phyloP scores from a whole-genome alignment of 2,888 invertebrate genomes.

The Embidobia sp. region DNA sequence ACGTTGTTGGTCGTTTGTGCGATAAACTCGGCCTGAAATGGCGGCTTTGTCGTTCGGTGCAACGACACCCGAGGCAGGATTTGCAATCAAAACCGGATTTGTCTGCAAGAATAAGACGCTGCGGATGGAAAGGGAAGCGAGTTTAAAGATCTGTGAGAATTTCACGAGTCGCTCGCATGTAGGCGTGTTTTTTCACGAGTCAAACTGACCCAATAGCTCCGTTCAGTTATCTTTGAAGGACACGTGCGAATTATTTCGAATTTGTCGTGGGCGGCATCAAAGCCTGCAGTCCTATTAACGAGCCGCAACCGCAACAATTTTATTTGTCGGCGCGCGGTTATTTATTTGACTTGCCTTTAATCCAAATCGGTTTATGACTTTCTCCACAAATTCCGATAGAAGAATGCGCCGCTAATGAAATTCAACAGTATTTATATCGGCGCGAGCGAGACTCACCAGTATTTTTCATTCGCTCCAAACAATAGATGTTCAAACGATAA shows the following conservation, averaged over 20 bases:
- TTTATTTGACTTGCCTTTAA: conserved; percentile 28
- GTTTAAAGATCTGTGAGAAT: conserved; percentile 63
- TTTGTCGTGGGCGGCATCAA: conserved; percentile 32
- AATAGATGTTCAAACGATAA: conserved; percentile 73
- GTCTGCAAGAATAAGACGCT: conserved; percentile 47
- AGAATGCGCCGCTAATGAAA: conserved; percentile 39
- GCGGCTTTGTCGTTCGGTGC: conserved; percentile 49
- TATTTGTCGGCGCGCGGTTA: conserved; percentile 20
- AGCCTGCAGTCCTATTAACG: conserved; percentile 30
- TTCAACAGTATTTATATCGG: conserved; percentile 47
- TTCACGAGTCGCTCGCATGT: conserved; percentile 48
- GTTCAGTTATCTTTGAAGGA: conserved; percentile 25
- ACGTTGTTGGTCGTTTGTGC: conserved; percentile 33
- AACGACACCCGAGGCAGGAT: conserved; percentile 45
- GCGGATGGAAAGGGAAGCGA: conserved; percentile 1
- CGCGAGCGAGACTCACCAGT: conserved; percentile 59
- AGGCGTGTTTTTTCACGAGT: conserved; percentile 45
- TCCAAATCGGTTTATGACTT: conserved; percentile 50
- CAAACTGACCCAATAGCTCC: conserved; percentile 27
- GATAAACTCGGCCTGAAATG: conserved; percentile 44
- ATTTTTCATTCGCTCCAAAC: conserved; percentile 75
- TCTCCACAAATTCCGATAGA: conserved; percentile 46
- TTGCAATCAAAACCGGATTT: conserved; percentile 62
- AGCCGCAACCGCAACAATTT: conserved; percentile 28
- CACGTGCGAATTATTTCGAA: conserved; percentile 33